Evolutionary conservation across 2,888 invertebrate genomes (phyloP).

Genomic region (Petrolisthes manimaculis): DNA sequence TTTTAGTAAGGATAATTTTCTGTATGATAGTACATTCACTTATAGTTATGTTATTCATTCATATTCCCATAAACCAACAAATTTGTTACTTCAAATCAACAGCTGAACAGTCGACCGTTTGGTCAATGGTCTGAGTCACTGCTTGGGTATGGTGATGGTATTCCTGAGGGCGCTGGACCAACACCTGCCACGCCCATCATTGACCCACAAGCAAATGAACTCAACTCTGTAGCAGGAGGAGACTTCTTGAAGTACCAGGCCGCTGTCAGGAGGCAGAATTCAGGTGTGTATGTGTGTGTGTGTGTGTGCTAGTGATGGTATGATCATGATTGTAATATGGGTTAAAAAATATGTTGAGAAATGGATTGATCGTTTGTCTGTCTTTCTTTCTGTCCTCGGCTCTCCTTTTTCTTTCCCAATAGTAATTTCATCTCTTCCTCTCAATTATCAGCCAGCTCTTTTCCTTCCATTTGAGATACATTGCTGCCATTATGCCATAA

Average conservation of each 20-base stretch:
- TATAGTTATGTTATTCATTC: too few species aligned
- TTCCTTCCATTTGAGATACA: background rate
- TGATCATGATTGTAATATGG: background rate
- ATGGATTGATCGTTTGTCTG: background rate
- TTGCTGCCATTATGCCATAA: background rate
- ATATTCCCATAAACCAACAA: too few species aligned
- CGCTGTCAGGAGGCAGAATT: constrained; percentile 23
- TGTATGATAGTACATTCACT: too few species aligned
- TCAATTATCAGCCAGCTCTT: background rate
- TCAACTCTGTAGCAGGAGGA: constrained; percentile 34
- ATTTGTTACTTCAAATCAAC: background rate
- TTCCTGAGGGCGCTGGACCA: background rate
- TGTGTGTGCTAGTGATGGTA: too few species aligned
- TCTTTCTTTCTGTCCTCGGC: background rate
- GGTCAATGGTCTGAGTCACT: constrained; percentile 49
- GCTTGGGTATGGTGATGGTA: constrained; percentile 3
- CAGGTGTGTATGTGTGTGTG: constrained; percentile 15
- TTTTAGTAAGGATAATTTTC: too few species aligned
- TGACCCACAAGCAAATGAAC: background rate
- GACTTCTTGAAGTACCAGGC: constrained; percentile 33
- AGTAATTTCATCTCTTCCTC: background rate
- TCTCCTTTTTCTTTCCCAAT: background rate
- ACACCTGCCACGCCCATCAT: background rate
- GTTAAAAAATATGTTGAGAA: background rate
- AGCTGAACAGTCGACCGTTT: constrained; percentile 58